Conservation (phyloP, 2,113 vertebrate species). For the Oreochromis tanganicae region DNA sequence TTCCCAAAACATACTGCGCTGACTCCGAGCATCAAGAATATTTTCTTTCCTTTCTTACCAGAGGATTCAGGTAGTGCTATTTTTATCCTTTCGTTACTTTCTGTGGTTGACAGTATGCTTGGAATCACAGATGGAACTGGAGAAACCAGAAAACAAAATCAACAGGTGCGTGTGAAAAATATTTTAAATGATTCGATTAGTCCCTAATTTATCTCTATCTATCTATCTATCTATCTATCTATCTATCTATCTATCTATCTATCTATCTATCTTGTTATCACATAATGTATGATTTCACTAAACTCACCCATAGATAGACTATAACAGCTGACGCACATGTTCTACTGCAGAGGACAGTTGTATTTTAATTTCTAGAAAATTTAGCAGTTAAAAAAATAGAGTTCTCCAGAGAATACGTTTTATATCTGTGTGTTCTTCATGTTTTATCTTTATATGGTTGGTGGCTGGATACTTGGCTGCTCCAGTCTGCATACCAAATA, state of each 20-base stretch:
- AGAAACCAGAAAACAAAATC: conserved; percentile 31
- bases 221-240: not conserved
- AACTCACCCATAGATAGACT: not conserved
- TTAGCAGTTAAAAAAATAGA: not conserved
- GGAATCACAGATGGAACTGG: conserved; percentile 55
- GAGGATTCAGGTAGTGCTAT: conserved; percentile 70
- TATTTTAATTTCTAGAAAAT: not conserved
- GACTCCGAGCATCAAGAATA: not conserved
- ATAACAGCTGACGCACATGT: not conserved
- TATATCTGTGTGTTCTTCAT: not conserved
- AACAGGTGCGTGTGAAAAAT: not conserved
- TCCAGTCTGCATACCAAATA: not conserved
- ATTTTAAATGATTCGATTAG: not conserved
- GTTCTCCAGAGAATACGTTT: not conserved
- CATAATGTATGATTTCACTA: not conserved
- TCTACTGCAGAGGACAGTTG: not conserved
- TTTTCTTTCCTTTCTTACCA: conserved; percentile 58
- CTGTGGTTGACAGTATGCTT: conserved; percentile 56
- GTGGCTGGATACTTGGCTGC: not conserved
- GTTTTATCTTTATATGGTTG: not conserved
- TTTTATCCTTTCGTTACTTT: conserved; percentile 57
- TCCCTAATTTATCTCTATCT: too few relatives aligned
- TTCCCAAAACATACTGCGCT: not conserved
- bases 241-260: not conserved
- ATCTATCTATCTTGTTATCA: not conserved